These are phyloP conservation scores for Odontamblyopus rebecca DNA, from an alignment of 2,797 vertebrate genomes.

Conservation along the genomic window DNA sequence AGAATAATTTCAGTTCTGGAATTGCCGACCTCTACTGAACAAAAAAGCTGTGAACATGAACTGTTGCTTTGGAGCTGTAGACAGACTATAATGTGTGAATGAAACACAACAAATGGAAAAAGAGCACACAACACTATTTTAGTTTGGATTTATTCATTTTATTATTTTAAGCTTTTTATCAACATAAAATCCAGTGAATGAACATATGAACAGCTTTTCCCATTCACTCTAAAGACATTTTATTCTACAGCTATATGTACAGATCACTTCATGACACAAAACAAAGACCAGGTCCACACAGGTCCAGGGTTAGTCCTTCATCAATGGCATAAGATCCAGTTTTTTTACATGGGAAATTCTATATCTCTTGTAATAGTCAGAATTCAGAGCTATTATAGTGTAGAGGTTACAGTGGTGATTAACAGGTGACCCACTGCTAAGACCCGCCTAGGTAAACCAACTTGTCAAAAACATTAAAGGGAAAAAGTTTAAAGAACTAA, in stretches of 20 bases:
- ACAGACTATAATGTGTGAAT: too few relatives aligned
- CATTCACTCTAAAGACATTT: conserved; percentile 32
- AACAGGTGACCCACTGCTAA: not conserved
- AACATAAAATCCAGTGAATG: conserved; percentile 63
- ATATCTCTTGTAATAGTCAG: not conserved
- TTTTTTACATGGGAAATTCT: not conserved
- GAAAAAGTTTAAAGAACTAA: not conserved
- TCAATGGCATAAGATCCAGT: not conserved
- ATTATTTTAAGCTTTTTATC: conserved; percentile 61
- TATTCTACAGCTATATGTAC: conserved; percentile 53
- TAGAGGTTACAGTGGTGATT: not conserved
- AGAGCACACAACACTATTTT: not conserved
- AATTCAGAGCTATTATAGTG: not conserved
- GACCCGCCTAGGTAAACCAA: not conserved
- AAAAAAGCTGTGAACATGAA: too few relatives aligned
- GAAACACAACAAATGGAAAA: not conserved
- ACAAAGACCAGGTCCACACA: conserved; percentile 25
- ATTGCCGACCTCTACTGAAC: too few relatives aligned
- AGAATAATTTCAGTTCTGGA: too few relatives aligned
- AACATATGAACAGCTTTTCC: conserved; percentile 60
- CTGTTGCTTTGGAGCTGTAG: too few relatives aligned
- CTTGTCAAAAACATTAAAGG: too few relatives aligned
- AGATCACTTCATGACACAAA: conserved; percentile 47
- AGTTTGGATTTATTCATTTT: conserved; percentile 35
- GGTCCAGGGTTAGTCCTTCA: conserved; percentile 5